These are phyloP conservation scores for Magallana nippona DNA, from an alignment of 2,888 invertebrate genomes.

Conservation along the genomic window DNA sequence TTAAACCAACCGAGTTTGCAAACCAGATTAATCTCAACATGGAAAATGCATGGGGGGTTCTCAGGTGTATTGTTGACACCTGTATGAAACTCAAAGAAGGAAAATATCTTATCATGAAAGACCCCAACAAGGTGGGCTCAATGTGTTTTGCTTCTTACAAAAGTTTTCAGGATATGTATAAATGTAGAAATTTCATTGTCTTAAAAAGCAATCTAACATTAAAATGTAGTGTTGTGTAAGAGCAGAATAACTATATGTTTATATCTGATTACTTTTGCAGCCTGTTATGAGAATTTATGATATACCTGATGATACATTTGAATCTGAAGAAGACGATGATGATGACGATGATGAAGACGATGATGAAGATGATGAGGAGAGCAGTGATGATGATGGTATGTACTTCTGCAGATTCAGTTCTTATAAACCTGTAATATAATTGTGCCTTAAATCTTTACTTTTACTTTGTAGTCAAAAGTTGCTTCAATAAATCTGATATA, in stretches of 20 bases:
- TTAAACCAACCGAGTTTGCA: constrained; percentile 98
- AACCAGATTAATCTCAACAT: constrained; percentile 98
- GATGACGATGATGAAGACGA: constrained; percentile 83
- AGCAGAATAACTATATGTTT: not conserved
- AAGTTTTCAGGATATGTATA: no score
- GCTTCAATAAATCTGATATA: no score
- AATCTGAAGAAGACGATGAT: constrained; percentile 96
- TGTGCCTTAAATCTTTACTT: no score
- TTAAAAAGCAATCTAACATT: no score
- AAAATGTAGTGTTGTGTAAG: not conserved
- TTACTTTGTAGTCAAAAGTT: no score
- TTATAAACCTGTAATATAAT: no score
- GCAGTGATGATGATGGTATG: constrained; percentile 51
- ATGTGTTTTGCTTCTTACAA: no score
- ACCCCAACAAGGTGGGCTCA: constrained; percentile 90
- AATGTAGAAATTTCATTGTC: no score
- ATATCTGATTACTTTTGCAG: constrained; percentile 76
- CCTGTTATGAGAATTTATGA: constrained; percentile 97
- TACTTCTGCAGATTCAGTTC: not conserved
- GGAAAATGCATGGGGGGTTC: constrained; percentile 99
- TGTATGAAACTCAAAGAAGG: constrained; percentile 98
- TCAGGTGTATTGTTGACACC: constrained; percentile 97
- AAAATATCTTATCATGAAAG: constrained; percentile 97
- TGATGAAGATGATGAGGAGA: constrained; percentile 69
- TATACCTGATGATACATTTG: constrained; percentile 99